phyloP scores from a whole-genome alignment of 2,888 invertebrate species.

The Dryadula phaetusa region DNA sequence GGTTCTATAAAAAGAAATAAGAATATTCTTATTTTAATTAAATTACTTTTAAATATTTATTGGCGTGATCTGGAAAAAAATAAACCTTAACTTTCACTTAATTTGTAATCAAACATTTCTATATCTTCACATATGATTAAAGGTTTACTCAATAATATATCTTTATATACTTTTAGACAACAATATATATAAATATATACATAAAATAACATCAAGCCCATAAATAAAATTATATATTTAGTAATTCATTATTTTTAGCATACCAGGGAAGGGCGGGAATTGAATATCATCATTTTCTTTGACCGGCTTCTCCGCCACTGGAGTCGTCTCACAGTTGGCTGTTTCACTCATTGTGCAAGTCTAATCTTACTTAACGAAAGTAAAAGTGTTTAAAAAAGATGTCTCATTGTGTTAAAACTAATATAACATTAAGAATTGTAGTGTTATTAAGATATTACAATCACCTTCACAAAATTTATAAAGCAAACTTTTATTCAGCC shows the following conservation, averaged over 20 bases:
- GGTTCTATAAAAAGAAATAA: constrained; percentile 63
- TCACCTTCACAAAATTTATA: constrained; percentile 44
- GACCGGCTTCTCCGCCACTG: constrained; percentile 72
- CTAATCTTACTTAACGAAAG: constrained; percentile 30
- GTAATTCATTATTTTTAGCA: constrained; percentile 4
- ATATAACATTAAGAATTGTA: not conserved
- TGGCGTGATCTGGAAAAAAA: not conserved
- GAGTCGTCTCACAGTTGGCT: constrained; percentile 59
- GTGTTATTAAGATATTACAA: not conserved
- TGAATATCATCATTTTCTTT: constrained; percentile 56
- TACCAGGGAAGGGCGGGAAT: constrained; percentile 79
- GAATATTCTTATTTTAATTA: not conserved
- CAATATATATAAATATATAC: not conserved
- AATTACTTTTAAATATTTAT: not conserved
- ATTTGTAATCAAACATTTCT: not conserved
- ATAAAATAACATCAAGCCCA: not conserved
- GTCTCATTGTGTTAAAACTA: constrained; percentile 31
- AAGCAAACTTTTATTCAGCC: constrained; percentile 55
- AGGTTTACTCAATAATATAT: not conserved
- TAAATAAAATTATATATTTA: not conserved
- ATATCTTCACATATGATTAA: not conserved
- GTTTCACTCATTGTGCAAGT: constrained; percentile 67
- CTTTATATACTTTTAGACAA: constrained; percentile 1
- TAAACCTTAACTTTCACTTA: not conserved
- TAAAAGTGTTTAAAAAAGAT: constrained; percentile 17